A percentile compares a stretch with the other conserved stretches of the same genome.
phyloP scores from a whole-genome alignment of 2,113 vertebrate genomes.

The Pristiophorus japonicus region DNA sequence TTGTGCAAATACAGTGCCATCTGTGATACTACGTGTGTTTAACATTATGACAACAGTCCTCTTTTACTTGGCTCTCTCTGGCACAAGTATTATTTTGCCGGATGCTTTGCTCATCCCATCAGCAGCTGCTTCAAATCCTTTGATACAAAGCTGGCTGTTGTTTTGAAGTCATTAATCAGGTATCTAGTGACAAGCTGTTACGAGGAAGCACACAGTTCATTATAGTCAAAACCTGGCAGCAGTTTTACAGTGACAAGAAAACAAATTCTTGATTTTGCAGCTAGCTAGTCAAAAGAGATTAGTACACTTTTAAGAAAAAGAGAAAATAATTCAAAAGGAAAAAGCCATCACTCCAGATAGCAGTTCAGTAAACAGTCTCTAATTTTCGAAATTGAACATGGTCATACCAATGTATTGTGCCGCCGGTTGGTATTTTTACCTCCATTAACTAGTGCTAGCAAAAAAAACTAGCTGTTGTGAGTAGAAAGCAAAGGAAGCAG shows the following conservation, averaged over 20 bases:
- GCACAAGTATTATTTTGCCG: background rate
- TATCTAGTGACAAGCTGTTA: background rate
- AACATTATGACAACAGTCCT: conserved; percentile 18
- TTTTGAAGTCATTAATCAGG: background rate
- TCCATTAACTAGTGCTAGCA: background rate
- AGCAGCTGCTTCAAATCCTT: background rate
- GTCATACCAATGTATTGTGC: background rate
- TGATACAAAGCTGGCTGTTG: background rate
- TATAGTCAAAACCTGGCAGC: background rate
- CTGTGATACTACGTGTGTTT: background rate
- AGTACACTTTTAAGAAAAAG: background rate
- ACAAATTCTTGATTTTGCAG: background rate
- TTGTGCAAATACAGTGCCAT: background rate
- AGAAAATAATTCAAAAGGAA: background rate
- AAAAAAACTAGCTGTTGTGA: background rate
- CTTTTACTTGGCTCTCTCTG: background rate
- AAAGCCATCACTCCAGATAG: background rate
- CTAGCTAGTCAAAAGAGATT: background rate
- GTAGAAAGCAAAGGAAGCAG: background rate
- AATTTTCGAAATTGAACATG: background rate
- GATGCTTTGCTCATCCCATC: background rate
- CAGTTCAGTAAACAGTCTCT: background rate
- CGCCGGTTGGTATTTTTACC: background rate
- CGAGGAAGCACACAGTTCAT: background rate
- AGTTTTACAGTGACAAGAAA: background rate